A percentile compares a stretch with the other conserved stretches of the same genome.
phyloP scores from a whole-genome alignment of 2,113 vertebrate species.

The Coreoperca whiteheadi region DNA sequence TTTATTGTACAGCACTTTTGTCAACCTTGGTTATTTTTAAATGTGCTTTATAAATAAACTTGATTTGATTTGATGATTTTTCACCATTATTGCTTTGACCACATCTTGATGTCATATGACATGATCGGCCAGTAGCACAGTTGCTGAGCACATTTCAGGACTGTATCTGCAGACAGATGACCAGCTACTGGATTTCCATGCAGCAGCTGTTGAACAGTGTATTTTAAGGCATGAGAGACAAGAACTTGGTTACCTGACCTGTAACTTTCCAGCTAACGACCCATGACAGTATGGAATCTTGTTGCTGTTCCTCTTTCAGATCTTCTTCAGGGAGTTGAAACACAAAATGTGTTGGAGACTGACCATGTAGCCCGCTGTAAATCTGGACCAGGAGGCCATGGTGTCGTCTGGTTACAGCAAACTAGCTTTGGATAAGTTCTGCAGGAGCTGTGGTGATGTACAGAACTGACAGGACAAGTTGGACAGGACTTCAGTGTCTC shows the following conservation, averaged over 20 bases:
- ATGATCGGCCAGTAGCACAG: slow-evolving; percentile 9
- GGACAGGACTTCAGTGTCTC: neutral
- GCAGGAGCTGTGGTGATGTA: neutral
- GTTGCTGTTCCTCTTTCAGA: neutral
- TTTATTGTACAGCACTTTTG: no score
- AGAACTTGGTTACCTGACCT: neutral
- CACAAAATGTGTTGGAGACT: neutral
- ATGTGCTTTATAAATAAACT: no score
- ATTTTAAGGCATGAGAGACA: neutral
- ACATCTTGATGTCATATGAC: neutral
- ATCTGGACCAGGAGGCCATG: neutral
- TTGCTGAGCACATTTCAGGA: slow-evolving; percentile 22
- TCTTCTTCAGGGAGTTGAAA: slow-evolving; percentile 8
- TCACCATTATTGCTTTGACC: slow-evolving; percentile 8
- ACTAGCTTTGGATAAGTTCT: neutral
- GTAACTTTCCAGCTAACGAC: neutral
- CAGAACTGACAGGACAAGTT: neutral
- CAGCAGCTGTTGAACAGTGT: neutral
- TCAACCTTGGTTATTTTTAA: no score
- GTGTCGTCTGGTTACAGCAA: neutral
- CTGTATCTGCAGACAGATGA: slow-evolving; percentile 3
- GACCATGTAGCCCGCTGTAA: neutral
- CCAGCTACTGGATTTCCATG: slow-evolving; percentile 13
- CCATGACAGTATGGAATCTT: slow-evolving; percentile 4
- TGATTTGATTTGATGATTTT: no score